Percentiles rank a stretch among this genome's conserved stretches.
These are phyloP conservation scores for Brachionus plicatilis DNA, from an alignment of 1,140 invertebrate genomes.

Conservation along the genomic window DNA sequence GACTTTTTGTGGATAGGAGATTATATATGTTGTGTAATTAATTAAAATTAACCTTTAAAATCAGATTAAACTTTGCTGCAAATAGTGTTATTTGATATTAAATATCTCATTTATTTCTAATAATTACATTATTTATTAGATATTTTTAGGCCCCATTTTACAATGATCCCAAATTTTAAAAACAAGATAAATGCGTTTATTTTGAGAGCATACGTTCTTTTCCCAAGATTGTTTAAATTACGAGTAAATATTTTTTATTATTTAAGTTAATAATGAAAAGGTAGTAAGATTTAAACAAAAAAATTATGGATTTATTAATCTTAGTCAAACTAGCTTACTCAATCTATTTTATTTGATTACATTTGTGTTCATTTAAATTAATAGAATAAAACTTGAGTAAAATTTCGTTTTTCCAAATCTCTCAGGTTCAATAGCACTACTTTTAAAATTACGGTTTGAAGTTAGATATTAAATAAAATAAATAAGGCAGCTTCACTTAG, in stretches of 20 bases:
- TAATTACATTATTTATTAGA: constrained; percentile 27
- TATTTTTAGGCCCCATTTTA: not conserved
- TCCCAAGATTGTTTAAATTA: not conserved
- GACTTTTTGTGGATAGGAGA: not conserved
- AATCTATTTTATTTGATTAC: not conserved
- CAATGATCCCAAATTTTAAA: not conserved
- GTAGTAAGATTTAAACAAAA: not conserved
- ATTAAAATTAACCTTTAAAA: not conserved
- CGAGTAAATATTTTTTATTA: not conserved
- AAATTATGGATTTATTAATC: not conserved
- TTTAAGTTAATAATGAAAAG: not conserved
- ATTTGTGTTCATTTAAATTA: not conserved
- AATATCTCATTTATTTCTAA: constrained; percentile 25
- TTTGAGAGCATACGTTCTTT: not conserved
- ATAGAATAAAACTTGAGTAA: not conserved
- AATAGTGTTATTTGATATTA: not conserved
- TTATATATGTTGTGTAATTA: not conserved
- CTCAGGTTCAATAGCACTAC: not conserved
- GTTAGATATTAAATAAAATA: not conserved
- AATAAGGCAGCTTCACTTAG: not conserved
- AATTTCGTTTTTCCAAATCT: not conserved
- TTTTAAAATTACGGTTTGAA: not conserved
- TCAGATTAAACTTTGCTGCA: not conserved
- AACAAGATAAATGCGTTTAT: not conserved
- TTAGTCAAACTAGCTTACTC: not conserved